These are phyloP conservation scores for Drosophila bunnanda DNA, from an alignment of 2,888 invertebrate species.

Conservation along the genomic window DNA sequence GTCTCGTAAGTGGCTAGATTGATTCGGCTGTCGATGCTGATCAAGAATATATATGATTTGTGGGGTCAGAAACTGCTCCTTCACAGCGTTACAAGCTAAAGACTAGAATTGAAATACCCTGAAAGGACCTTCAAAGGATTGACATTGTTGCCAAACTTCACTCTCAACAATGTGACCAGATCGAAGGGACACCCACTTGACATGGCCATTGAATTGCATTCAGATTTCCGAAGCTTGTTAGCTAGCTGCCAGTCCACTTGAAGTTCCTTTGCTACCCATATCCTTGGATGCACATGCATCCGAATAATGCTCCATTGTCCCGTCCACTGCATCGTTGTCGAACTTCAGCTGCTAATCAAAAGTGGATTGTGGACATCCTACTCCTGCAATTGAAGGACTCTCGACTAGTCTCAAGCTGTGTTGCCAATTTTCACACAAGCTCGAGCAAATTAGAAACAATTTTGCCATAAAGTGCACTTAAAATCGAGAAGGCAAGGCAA, in stretches of 20 bases:
- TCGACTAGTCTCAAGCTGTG: conserved; percentile 7
- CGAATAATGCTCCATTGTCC: conserved; percentile 7
- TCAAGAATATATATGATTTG: too few relatives aligned
- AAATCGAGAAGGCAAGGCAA: conserved; percentile 23
- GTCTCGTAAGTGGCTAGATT: too few relatives aligned
- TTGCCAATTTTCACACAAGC: conserved; percentile 50
- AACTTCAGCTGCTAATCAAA: conserved; percentile 37
- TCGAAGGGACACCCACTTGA: not conserved
- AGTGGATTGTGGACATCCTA: conserved; percentile 16
- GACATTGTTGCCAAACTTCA: not conserved
- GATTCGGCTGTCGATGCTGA: too few relatives aligned
- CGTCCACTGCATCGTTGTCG: conserved; percentile 13
- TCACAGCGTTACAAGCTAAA: too few relatives aligned
- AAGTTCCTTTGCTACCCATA: conserved; percentile 1
- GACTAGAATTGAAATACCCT: too few relatives aligned
- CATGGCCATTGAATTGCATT: conserved; percentile 1
- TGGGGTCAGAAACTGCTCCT: too few relatives aligned
- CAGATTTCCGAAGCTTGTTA: conserved; percentile 9
- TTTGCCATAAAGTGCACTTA: conserved; percentile 66
- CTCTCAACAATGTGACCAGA: conserved; percentile 7
- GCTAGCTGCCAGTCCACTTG: conserved; percentile 11
- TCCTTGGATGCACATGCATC: conserved; percentile 21
- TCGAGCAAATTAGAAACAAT: conserved; percentile 62
- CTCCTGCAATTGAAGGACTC: conserved; percentile 5
- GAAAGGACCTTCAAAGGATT: too few relatives aligned